These are phyloP conservation scores for Listronotus bonariensis DNA, from an alignment of 1,140 invertebrate genomes.

Conservation along the genomic window DNA sequence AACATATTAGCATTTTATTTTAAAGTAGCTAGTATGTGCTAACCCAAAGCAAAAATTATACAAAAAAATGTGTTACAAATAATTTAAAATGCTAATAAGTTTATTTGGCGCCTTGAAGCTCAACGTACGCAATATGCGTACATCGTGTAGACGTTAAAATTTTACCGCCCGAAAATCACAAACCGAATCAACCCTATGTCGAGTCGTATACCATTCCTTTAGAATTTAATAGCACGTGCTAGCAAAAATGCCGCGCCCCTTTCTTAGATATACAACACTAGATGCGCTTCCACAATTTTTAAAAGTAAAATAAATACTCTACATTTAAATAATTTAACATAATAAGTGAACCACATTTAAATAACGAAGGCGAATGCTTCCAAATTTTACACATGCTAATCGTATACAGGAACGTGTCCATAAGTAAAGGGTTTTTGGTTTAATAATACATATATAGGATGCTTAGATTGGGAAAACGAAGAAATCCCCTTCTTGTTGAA, in stretches of 20 bases:
- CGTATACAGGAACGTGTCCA: conserved; percentile 3
- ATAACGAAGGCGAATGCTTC: conserved; percentile 1
- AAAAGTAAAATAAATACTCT: conserved; percentile 20
- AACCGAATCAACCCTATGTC: conserved; percentile 20
- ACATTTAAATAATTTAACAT: conserved; percentile 28
- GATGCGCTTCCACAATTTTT: conserved; percentile 16
- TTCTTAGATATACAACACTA: conserved; percentile 7
- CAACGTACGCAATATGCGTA: background rate
- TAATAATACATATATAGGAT: background rate
- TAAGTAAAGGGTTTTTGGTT: conserved; percentile 12
- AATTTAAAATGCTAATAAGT: background rate
- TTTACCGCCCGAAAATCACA: conserved; percentile 27
- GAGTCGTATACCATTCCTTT: conserved; percentile 4
- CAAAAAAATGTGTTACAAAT: background rate
- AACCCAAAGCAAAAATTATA: no score
- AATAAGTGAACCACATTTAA: conserved; percentile 16
- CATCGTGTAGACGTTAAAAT: conserved; percentile 23
- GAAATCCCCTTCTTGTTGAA: background rate
- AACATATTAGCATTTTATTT: no score
- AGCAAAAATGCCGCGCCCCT: conserved; percentile 3
- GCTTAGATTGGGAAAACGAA: background rate
- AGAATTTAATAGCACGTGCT: conserved; percentile 23
- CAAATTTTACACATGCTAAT: conserved; percentile 5
- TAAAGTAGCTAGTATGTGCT: no score
- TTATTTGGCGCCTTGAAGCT: no score